Percentiles rank a stretch among this genome's conserved stretches.
These are phyloP conservation scores for Amazona guildingii DNA, from an alignment of 2,113 vertebrate genomes.

Conservation along the genomic window DNA sequence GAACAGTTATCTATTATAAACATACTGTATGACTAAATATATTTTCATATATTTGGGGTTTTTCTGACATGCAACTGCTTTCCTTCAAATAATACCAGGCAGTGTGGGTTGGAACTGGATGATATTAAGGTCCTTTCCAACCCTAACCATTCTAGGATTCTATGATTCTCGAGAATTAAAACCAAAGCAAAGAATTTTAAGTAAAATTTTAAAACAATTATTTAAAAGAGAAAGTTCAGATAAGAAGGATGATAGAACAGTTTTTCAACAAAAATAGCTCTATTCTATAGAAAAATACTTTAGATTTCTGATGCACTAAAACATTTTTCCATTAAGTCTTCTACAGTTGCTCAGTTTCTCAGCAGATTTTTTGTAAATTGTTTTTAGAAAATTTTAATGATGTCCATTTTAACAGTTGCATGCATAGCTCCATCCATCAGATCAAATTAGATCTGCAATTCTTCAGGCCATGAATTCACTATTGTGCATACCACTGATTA, in stretches of 20 bases:
- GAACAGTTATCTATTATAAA: background rate
- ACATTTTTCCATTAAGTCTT: constrained; percentile 1
- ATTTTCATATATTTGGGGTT: background rate
- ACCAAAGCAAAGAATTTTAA: background rate
- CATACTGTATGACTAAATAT: background rate
- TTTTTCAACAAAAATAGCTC: constrained; percentile 5
- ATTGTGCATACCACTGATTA: background rate
- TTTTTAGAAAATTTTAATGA: background rate
- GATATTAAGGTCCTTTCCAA: background rate
- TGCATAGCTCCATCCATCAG: background rate
- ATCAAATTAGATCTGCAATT: background rate
- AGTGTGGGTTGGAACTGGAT: background rate
- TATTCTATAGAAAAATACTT: background rate
- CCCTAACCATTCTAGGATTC: background rate
- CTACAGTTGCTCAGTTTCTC: background rate
- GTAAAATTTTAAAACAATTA: background rate
- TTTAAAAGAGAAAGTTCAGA: constrained; percentile 7
- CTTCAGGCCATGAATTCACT: background rate
- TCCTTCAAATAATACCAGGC: background rate
- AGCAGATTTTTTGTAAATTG: background rate
- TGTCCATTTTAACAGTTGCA: background rate
- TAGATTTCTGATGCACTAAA: background rate
- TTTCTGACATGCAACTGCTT: background rate
- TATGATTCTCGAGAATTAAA: background rate
- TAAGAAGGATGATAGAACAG: background rate